These are phyloP conservation scores for Glyphotaelius pellucidus DNA, from an alignment of 2,888 invertebrate species.

Conservation along the genomic window DNA sequence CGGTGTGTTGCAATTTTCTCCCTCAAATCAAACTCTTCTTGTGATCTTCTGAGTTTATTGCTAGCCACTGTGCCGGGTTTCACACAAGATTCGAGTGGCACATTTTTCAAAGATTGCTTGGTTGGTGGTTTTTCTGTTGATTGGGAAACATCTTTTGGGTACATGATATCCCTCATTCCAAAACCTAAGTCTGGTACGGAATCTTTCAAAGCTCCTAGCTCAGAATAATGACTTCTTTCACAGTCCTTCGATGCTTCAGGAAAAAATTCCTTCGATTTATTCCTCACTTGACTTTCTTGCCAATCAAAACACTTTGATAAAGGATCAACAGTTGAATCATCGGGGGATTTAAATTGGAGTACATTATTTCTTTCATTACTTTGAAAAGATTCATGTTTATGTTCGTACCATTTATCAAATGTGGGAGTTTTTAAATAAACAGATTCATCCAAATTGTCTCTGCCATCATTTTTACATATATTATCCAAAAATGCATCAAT, in stretches of 20 bases:
- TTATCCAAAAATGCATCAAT: slow-evolving; percentile 73
- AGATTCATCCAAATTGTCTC: slow-evolving; percentile 41
- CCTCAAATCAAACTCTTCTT: slow-evolving; percentile 27
- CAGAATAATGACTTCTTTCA: neutral
- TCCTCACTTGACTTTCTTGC: slow-evolving; percentile 61
- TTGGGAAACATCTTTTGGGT: slow-evolving; percentile 53
- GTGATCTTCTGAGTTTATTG: neutral
- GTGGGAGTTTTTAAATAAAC: slow-evolving; percentile 46
- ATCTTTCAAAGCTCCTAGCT: slow-evolving; percentile 69
- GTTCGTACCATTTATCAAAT: slow-evolving; percentile 21
- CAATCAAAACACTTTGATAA: slow-evolving; percentile 63
- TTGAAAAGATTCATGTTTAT: slow-evolving; percentile 21
- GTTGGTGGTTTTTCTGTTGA: slow-evolving; percentile 15
- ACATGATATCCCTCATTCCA: slow-evolving; percentile 69
- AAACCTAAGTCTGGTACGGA: slow-evolving; percentile 71
- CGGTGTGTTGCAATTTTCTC: slow-evolving; percentile 10
- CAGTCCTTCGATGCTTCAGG: neutral
- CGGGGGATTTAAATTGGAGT: slow-evolving; percentile 68
- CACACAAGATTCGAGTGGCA: neutral
- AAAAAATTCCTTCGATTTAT: neutral
- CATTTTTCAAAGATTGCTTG: slow-evolving; percentile 3
- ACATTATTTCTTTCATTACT: neutral
- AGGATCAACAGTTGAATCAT: slow-evolving; percentile 64
- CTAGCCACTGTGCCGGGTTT: neutral
- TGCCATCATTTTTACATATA: slow-evolving; percentile 73